Base-by-base conservation (phyloP, 1,140 invertebrate genomes). In the Camponotus pennsylvanicus region DNA sequence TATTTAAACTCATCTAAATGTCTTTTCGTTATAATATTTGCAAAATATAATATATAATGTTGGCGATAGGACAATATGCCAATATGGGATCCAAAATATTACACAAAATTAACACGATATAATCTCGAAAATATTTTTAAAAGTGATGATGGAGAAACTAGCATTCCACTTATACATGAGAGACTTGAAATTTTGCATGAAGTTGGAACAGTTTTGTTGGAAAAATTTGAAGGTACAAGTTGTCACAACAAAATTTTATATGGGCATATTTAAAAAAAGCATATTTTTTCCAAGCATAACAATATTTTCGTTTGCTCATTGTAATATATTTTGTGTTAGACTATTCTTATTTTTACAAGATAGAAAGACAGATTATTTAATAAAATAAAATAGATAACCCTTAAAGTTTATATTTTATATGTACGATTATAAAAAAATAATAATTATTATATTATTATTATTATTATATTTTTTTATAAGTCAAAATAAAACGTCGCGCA, bases 11-110 rank as follows among this genome's bases (percentile, higher is more conserved):
- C 4, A 2, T 1, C 15, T 52, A 21, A 15, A 70, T 18, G n/a
- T 11, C 32, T 18, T 8, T 75, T 15, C 40, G 18, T 0, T n/a
- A 76, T 15, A 52, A 52, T 15, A 49, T 71, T 37, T 71, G 27
- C 1, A 27, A 27, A 15, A 32, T 32, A 6, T 71, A 34, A 71
- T 1, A 40, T 59, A 27, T 64, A 8, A 80, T 86, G 69, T 88
- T 95, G 96, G 61, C 91, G 69, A 82, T 78, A 98, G 96, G 96
- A 97, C 90, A 97, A 97, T 11, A 95, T 97, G 91, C 96, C 97
- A 86, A 97, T 99, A 13, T 97, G 97, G 69, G 97, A 98, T 94
- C 97, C 98, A 8, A 95, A 96, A 63, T 98, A 96, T 94, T 99
- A 98, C 95, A 96, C 99, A 63, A 96, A 96, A 0, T 92, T 95